These are phyloP conservation scores for Diglossa cyanea DNA, from an alignment of 2,797 vertebrate species.

Conservation along the genomic window DNA sequence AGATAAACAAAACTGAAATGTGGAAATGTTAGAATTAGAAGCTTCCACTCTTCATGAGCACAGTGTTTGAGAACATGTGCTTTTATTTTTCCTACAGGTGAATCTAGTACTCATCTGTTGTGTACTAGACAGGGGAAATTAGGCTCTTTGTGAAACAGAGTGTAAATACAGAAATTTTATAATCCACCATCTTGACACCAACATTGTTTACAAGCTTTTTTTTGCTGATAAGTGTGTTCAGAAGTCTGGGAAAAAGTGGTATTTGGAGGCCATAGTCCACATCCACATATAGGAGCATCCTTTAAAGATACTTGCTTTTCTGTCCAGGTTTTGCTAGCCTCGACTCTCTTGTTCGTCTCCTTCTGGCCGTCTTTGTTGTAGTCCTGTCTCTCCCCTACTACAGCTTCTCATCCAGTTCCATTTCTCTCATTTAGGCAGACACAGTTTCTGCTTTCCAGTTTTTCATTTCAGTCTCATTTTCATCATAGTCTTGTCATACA, in stretches of 20 bases:
- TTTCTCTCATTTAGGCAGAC: not conserved
- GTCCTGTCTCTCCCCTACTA: not conserved
- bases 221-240: not conserved
- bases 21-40: not conserved
- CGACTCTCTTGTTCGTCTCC: not conserved
- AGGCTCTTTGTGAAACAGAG: not conserved
- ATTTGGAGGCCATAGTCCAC: not conserved
- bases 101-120: not conserved
- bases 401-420: not conserved
- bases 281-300: not conserved
- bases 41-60: not conserved
- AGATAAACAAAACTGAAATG: not conserved
- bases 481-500: accelerated
- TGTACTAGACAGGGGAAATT: not conserved
- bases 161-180: not conserved
- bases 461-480: not conserved
- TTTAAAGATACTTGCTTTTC: not conserved
- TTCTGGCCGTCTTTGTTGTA: not conserved
- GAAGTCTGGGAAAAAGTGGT: not conserved
- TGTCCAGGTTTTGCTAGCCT: not conserved
- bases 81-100: not conserved
- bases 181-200: not conserved
- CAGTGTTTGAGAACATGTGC: not conserved
- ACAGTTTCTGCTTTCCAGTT: not conserved
- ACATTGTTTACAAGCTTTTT: not conserved